Base-by-base conservation (phyloP, 2,888 invertebrate genomes). In the Morpho achilles region DNA sequence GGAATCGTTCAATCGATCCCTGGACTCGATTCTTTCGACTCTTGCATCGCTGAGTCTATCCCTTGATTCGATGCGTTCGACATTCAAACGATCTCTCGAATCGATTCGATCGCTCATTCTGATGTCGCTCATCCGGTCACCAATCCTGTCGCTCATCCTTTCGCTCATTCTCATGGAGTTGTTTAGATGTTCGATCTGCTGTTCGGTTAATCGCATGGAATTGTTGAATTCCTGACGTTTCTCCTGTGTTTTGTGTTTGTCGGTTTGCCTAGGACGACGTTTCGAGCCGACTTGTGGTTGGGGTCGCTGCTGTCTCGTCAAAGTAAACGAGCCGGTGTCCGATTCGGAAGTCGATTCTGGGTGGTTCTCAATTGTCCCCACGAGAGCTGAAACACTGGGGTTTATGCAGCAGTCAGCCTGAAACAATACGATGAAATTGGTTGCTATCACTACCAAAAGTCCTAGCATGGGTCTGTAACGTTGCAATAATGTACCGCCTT, bases 351-450 rank as follows among this genome's bases (percentile, higher is more conserved):
- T 91, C 0, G 91, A 89, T 46, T 91, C 91, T 0, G 87, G 87
- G 45, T 91, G 91, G 58, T 85, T 87, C 65, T 91, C 91, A 58
- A 91, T 91, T 16, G 91, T 91, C 0, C 91, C 91, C 0, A 91
- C 90, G 3, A 91, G 67, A 0, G 88, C 90, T 54, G 89, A 89
- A 0, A 90, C 86, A 64, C 80, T 83, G 0, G 87, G 80, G 63
- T 85, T 87, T 61, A 86, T 76, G 63, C 91, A 91, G 73, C 91
- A 91, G 9, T 91, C 91, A 1, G 90, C 89, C 91, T 91, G 79
- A 0, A 72, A 32, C 5, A 32, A 32, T 32, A 32, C 3, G 32
- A 32, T 5, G 32, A 32, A 0, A 32, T 32, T 32, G 5, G 32
- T 32, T 3, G 16, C 16, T 16, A 16, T 16, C 16, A 16, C 3